Evolutionary conservation across 2,888 invertebrate genomes (phyloP), one percentile per base, ranked within the genome.

Genomic region (Eupithecia subumbrata): DNA sequence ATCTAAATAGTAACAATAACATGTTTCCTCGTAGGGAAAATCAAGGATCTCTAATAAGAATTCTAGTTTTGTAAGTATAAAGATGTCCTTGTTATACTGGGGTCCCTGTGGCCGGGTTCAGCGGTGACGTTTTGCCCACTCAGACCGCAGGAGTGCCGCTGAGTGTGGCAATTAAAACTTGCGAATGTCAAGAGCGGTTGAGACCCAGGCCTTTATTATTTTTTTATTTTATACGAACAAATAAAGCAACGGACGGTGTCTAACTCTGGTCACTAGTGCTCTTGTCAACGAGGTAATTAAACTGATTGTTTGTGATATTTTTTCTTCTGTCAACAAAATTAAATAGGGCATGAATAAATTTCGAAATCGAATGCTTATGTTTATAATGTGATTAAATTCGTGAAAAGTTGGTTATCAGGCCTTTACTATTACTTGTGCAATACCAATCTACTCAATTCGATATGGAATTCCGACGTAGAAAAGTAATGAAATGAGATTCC

Each of bases 81-180:
- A 66, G 52, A 69, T 37, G 66, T 40, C 37, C 52, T 74, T 77
- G 74, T 72, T 72, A 43, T 74, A 74, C 77, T 77, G 74, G 40
- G 34, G 45, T 40, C 48, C 16, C 89, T 88, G 88, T 84, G 84
- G 85, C 86, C 84, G 87, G 84, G 84, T 86, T 69, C 86, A 83
- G 87, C 82, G 84, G 86, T 88, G 89, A 86, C 88, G 88, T 82
- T 82, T 84, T 84, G 86, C 86, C 90, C 92, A 89, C 92, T 89
- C 86, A 86, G 85, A 88, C 90, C 92, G 88, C 92, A 85, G 82
- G 86, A 89, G 89, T 84, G 87, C 85, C 85, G 87, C 89, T 85
- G 89, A 93, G 93, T 90, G 91, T 88, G 88, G 93, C 94, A 94
- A 94, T 94, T 94, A 94, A 93, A 94, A 94, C 91, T 94, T 93